Evolutionary conservation across 2,888 invertebrate genomes (phyloP).

Genomic region (Andricus quercusramuli): DNA sequence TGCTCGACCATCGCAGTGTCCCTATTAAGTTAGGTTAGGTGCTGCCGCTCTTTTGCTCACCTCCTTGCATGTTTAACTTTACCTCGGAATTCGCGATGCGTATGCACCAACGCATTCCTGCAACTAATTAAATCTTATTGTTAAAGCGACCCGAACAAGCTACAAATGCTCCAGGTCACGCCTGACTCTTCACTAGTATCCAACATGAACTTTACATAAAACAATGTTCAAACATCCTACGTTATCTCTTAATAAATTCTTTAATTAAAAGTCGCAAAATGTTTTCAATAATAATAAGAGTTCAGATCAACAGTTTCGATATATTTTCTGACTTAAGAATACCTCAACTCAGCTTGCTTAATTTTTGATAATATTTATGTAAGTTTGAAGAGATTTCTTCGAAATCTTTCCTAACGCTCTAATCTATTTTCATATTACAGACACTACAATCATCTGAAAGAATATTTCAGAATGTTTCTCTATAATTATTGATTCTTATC

Average conservation of each 20-base stretch:
- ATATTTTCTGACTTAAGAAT: too few species aligned
- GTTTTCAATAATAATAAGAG: not conserved
- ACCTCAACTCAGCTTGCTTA: too few species aligned
- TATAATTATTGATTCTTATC: not conserved
- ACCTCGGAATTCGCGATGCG: constrained; percentile 63
- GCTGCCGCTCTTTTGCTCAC: constrained; percentile 49
- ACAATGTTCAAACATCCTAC: not conserved
- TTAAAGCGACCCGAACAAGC: constrained; percentile 20
- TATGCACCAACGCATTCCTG: constrained; percentile 64
- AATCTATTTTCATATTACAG: too few species aligned
- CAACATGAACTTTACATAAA: not conserved
- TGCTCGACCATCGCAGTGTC: constrained; percentile 59
- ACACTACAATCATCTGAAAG: too few species aligned
- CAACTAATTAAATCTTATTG: constrained; percentile 66
- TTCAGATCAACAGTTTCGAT: not conserved
- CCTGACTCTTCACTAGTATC: not conserved
- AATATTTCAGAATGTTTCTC: too few species aligned
- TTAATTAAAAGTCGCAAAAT: not conserved
- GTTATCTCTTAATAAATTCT: not conserved
- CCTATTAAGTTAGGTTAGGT: constrained; percentile 60
- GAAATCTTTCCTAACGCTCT: too few species aligned
- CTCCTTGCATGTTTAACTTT: constrained; percentile 62
- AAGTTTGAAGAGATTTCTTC: too few species aligned
- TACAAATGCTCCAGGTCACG: constrained; percentile 18
- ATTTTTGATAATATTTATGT: too few species aligned